phyloP scores from a whole-genome alignment of 2,113 vertebrate genomes.

The Ahaetulla prasina region DNA sequence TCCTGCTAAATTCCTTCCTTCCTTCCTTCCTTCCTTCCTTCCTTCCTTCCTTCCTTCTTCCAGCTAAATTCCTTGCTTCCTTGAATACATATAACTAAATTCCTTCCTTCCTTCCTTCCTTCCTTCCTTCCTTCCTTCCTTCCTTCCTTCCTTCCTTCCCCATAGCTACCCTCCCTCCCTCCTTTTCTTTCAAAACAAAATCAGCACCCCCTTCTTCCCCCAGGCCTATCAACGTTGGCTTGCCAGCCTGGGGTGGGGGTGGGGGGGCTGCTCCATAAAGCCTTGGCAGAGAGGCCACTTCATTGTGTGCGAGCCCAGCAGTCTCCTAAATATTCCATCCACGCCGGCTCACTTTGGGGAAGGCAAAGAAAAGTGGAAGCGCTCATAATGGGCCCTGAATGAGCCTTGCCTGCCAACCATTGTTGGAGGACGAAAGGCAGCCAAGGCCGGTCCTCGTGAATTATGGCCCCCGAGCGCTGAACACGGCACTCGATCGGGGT shows the following conservation, averaged over 20 bases:
- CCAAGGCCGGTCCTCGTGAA: conserved; percentile 8
- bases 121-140: no score
- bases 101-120: no score
- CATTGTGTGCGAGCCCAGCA: neutral
- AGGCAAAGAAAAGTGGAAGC: neutral
- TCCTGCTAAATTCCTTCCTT: no score
- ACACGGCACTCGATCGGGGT: neutral
- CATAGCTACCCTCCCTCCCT: neutral
- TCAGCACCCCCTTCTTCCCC: neutral
- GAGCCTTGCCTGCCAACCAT: conserved; percentile 30
- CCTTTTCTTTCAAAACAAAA: neutral
- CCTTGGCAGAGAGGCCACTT: neutral
- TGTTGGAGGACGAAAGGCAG: neutral
- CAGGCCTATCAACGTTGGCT: neutral
- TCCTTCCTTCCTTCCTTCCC: no score
- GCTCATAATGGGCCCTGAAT: conserved; percentile 32
- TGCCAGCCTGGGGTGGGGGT: neutral
- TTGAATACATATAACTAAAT: no score
- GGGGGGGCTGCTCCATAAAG: neutral
- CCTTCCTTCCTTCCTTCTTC: no score
- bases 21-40: no score
- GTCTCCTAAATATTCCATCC: conserved; percentile 34
- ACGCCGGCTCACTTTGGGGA: neutral
- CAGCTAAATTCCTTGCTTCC: no score
- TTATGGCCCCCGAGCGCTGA: neutral